Evolutionary conservation across 92 coral and sea anemone species (phyloP), one percentile per base, ranked within the genome.

Genomic region (Desmophyllum pertusum): DNA sequence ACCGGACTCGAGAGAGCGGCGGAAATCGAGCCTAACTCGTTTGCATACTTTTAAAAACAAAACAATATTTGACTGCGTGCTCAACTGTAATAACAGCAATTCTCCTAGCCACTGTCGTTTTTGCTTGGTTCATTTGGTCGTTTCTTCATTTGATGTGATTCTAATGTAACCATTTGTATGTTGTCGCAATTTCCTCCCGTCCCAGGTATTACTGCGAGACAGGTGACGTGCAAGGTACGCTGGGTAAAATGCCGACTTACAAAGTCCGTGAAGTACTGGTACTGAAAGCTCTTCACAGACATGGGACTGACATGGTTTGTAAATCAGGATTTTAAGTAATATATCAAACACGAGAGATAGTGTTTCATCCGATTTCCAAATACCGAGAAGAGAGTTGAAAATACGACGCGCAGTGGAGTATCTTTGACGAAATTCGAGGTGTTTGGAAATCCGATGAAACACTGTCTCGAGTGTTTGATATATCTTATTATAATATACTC

Each of bases 231-330:
- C 85, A 88, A 43, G 98, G 98, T 25, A 87, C 95, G 25, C 84
- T 94, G 25, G 87, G 87, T 23, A 89, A 85, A 67, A 94, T 94
- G 95, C 98, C 98, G 21, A 62, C 33, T 43, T 84, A 82, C 80
- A 91, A 88, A 79, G 83, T 87, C 50, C 93, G 98, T 25, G 98
- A 94, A 65, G 78, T 87, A 10, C 61, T 89, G 78, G 86, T 94
- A 7, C 93, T 94, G 31, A 94, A 89, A 84, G 88, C 95, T 23
- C 92, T 94, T 35, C 98, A 88, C 84, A 87, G 98, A 43, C 98
- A 94, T 82, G 95, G 98, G 11, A 89, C 68, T 7, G 94, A 90
- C 59, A 25, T 48, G 84, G 98, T 94, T n/a, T 80, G 90, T 66
- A 57, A 57, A 31, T 73, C 11, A 17, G 13, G 10, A 11, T 11